Base-by-base conservation (phyloP, 2,113 vertebrate species). In the Hoplias malabaricus region DNA sequence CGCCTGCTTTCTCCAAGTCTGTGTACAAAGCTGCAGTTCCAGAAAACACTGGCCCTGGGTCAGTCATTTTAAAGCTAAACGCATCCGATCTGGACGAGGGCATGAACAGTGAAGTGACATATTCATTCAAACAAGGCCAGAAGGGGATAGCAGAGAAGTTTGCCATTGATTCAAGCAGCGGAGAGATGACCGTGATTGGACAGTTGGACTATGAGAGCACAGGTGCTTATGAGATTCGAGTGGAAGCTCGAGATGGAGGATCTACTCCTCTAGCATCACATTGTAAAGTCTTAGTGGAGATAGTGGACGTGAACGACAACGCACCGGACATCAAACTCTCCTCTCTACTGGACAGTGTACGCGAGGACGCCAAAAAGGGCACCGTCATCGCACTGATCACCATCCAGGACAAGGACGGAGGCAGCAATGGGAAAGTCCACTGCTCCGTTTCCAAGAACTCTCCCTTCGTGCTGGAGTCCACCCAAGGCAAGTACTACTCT, bases 61-160 rank as follows among this genome's bases (percentile, higher is more conserved):
- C 87, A 0, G 69, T 80, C 1, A 16, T 91, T 7, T 31, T 90
- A 29, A 84, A 56, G 2, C 5, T 90, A 6, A 86, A 78, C 0
- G 90, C 91, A 0, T 84, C 89, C 0, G 91, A 92, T 48, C 8
- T 59, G 2, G 91, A 91, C 31, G 86, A 86, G 31, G 90, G 86
- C 1, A 12, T 75, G 0, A 88, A 90, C 31, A 72, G 85, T 2
- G 67, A 83, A 21, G 25, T 85, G 5, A 33, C 68, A 25, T 85
- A 83, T 54, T 76, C 38, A 5, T 80, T 78, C 27, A 75, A 78
- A 65, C 53, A 71, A 25, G 78, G 69, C 7, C 69, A 78, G 33
- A 74, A 54, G 10, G 67, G 61, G 67, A 69, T 72, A 27, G n/a
- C 36, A 23, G 67, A 72, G 9, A 75, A 23, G 16, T 84, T 81